Evolutionary conservation across 1,140 invertebrate species (phyloP).

Genomic region (Oryzaephilus surinamensis): DNA sequence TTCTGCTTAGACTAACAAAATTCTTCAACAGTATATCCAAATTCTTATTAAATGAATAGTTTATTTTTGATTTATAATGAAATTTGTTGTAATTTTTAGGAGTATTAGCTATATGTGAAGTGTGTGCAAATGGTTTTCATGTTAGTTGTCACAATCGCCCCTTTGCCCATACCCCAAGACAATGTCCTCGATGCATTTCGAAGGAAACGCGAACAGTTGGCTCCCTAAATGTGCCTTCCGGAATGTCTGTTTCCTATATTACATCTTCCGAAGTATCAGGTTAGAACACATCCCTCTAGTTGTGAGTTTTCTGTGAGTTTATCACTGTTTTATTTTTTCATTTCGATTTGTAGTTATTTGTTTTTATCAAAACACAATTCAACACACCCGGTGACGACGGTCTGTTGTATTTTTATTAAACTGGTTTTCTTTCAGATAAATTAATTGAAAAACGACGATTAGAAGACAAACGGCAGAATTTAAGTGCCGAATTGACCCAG

Average conservation of each 20-base stretch:
- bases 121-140: constrained; percentile 41
- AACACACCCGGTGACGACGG: too few species aligned
- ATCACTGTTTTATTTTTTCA: too few species aligned
- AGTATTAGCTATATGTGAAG: constrained; percentile 39
- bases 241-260: constrained; percentile 27
- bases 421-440: constrained; percentile 29
- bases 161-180: constrained; percentile 24
- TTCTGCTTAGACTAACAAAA: not conserved
- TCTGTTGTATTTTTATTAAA: too few species aligned
- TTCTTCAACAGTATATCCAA: not conserved
- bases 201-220: constrained; percentile 24
- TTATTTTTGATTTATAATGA: too few species aligned
- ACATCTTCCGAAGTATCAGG: constrained; percentile 25
- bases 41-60: constrained; percentile 5
- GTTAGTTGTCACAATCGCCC: constrained; percentile 41
- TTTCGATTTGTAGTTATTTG: too few species aligned
- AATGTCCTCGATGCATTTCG: constrained; percentile 30
- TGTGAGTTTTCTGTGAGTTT: too few species aligned
- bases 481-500: constrained; percentile 29
- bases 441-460: constrained; percentile 30
- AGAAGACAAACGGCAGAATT: constrained; percentile 26
- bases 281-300: too few species aligned
- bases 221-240: constrained; percentile 21
- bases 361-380: too few species aligned
- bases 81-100: constrained; percentile 32